Evolutionary conservation across 2,888 invertebrate genomes (phyloP).

Genomic region (Ennomos fuscantarius): DNA sequence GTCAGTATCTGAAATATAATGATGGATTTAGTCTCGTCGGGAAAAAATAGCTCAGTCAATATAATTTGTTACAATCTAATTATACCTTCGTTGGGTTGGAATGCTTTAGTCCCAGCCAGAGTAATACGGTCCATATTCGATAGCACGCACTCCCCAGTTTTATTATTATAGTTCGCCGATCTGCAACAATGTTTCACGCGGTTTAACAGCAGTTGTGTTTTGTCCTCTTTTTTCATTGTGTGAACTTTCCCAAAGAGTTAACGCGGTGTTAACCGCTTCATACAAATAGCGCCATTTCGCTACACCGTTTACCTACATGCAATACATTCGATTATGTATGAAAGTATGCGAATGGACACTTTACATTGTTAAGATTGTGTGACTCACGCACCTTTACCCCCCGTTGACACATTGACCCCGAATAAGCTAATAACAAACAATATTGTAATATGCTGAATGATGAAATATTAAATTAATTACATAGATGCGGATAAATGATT

Average conservation of each 20-base stretch:
- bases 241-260: conserved; percentile 74
- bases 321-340: conserved; percentile 44
- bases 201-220: conserved; percentile 62
- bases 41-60: conserved; percentile 28
- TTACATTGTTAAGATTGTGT: conserved; percentile 26
- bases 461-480: background rate
- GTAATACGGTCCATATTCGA: conserved; percentile 97
- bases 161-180: conserved; percentile 95
- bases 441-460: background rate
- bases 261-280: conserved; percentile 46
- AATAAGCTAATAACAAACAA: background rate
- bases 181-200: conserved; percentile 85
- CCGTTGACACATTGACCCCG: conserved; percentile 38
- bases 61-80: conserved; percentile 37
- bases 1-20: conserved; percentile 83
- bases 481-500: background rate
- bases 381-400: conserved; percentile 20
- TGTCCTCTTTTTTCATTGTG: conserved; percentile 63
- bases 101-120: conserved; percentile 91
- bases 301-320: conserved; percentile 49
- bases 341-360: conserved; percentile 33
- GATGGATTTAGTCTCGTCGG: conserved; percentile 9
- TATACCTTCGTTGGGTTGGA: conserved; percentile 88
- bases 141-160: conserved; percentile 93
- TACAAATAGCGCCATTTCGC: conserved; percentile 49